Evolutionary conservation across 1,140 invertebrate genomes (phyloP), one percentile per base, ranked within the genome.

Genomic region (Drosophila virilis): DNA sequence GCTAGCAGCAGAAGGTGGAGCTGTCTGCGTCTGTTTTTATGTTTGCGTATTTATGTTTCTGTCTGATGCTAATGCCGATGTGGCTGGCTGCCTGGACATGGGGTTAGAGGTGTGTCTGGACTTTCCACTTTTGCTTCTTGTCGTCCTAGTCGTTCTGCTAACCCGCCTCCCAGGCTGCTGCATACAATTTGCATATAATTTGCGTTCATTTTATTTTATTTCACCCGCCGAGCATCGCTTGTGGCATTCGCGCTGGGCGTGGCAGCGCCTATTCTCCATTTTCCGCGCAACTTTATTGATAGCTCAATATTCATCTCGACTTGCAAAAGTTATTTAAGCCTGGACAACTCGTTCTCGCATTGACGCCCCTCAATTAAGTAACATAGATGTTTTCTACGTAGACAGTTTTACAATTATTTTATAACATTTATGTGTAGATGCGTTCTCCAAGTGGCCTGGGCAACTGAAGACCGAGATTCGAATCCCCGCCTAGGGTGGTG

Each of bases 111-210:
- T 88, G 83, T 83, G 80, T 89, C 77, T 88, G 80, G 85, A 90
- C 84, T 78, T 89, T 83, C 84, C 71, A 89, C 73, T 80, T 88
- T 80, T 89, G 80, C 78, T 89, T 79, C 78, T 61, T 78, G 77
- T 67, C 69, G 75, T 58, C 35, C 40, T 51, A 38, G 58, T 74
- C 55, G 35, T 50, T 62, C 35, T 57, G 67, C 57, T 71, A 75
- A 67, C 70, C 74, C 6, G 1, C 17, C 35, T 79, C 62, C 28
- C 48, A 74, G 83, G 83, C 79, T 72, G 61, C 33, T 74, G 82
- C 72, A 90, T 91, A 84, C 80, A 91, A 91, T 91, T 91, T 91
- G 88, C 88, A 91, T 91, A 91, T 91, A 77, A 91, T 91, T 91
- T 91, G 69, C 71, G 80, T 74, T 83, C 58, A 64, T 74, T 70